phyloP scores from a whole-genome alignment of 2,888 invertebrate species.

The Drosophila suboccidentalis region DNA sequence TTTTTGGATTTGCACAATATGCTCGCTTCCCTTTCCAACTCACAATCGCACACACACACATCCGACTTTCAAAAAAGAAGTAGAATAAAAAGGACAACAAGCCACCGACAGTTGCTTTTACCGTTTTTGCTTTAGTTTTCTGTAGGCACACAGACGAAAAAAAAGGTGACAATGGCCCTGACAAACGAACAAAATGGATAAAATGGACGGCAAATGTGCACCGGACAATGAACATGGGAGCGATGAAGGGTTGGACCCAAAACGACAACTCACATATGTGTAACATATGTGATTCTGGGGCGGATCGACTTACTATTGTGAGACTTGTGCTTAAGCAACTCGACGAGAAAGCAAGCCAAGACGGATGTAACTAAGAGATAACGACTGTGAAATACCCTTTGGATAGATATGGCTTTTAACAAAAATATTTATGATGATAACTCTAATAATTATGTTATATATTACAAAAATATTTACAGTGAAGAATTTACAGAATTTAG shows the following conservation, averaged over 20 bases:
- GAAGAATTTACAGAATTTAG: neutral
- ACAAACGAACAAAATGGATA: slow-evolving; percentile 59
- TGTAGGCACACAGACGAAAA: slow-evolving; percentile 48
- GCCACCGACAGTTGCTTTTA: slow-evolving; percentile 78
- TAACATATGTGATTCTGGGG: slow-evolving; percentile 47
- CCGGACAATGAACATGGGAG: slow-evolving; percentile 44
- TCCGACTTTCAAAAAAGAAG: slow-evolving; percentile 24
- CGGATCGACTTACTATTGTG: slow-evolving; percentile 17
- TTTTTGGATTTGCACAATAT: slow-evolving; percentile 58
- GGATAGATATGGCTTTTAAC: too few relatives aligned
- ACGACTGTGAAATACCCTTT: slow-evolving; percentile 1
- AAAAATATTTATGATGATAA: too few relatives aligned
- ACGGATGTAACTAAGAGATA: neutral
- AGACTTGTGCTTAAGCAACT: slow-evolving; percentile 14
- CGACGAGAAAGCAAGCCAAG: neutral
- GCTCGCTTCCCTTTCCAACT: slow-evolving; percentile 27
- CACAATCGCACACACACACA: slow-evolving; percentile 10
- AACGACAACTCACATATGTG: slow-evolving; percentile 48
- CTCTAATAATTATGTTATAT: too few relatives aligned
- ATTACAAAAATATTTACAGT: too few relatives aligned
- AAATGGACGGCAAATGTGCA: slow-evolving; percentile 66
- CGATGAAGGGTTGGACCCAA: slow-evolving; percentile 26
- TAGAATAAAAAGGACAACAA: slow-evolving; percentile 75
- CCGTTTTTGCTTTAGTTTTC: slow-evolving; percentile 32
- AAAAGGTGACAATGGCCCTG: slow-evolving; percentile 77